These are phyloP conservation scores for Drepana arcuata DNA, from an alignment of 1,140 invertebrate genomes.

Conservation along the genomic window DNA sequence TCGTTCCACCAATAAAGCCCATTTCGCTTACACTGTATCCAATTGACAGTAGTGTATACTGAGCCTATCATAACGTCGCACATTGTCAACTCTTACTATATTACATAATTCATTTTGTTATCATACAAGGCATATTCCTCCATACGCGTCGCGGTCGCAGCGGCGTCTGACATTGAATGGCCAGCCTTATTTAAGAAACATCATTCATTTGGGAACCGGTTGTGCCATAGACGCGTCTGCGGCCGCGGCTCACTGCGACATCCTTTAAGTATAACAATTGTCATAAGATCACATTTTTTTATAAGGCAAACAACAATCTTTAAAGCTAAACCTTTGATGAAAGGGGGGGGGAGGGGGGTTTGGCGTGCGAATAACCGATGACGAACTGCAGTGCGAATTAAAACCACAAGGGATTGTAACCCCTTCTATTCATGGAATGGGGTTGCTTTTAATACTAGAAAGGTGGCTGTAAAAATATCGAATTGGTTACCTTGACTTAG, in stretches of 20 bases:
- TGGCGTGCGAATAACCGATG: conserved; percentile 36
- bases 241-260: conserved; percentile 33
- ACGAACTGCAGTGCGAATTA: conserved; percentile 30
- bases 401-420: conserved; percentile 11
- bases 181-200: too few species aligned
- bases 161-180: conserved; percentile 6
- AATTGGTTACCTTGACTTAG: conserved; percentile 27
- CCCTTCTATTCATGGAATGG: conserved; percentile 35
- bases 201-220: too few species aligned
- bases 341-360: conserved; percentile 23
- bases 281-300: conserved; percentile 71
- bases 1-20: conserved; percentile 29
- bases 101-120: conserved; percentile 67
- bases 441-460: conserved; percentile 29
- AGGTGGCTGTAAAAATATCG: conserved; percentile 13
- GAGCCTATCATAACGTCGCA: conserved; percentile 49
- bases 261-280: conserved; percentile 64
- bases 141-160: conserved; percentile 34
- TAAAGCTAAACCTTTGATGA: conserved; percentile 67
- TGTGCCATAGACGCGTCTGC: too few species aligned
- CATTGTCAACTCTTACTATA: conserved; percentile 63
- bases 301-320: conserved; percentile 70
- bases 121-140: conserved; percentile 64
- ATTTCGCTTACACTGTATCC: conserved; percentile 30
- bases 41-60: conserved; percentile 53